phyloP scores from a whole-genome alignment of 2,888 invertebrate genomes.

The Drosophila anomalata region DNA sequence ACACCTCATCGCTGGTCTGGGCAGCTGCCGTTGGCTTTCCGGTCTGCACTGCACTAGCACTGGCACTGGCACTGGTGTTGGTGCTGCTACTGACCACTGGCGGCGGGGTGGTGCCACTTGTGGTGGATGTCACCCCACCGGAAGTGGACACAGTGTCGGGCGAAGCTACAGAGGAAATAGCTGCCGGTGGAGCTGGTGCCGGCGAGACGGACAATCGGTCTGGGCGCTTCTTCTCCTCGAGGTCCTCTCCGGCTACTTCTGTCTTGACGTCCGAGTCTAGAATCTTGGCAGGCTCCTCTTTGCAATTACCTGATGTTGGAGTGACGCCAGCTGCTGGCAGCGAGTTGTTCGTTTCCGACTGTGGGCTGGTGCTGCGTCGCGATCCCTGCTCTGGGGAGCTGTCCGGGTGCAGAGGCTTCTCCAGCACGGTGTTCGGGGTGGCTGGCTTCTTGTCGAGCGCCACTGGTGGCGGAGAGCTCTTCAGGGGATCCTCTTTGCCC shows the following conservation, averaged over 20 bases:
- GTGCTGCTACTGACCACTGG: conserved; percentile 83
- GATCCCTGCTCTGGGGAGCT: conserved; percentile 67
- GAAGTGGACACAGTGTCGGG: conserved; percentile 63
- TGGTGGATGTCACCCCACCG: conserved; percentile 81
- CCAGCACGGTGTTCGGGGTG: conserved; percentile 54
- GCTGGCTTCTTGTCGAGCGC: conserved; percentile 67
- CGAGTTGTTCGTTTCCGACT: conserved; percentile 62
- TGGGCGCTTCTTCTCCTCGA: conserved; percentile 27
- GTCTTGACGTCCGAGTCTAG: conserved; percentile 36
- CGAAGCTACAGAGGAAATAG: conserved; percentile 21
- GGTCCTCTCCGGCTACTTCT: conserved; percentile 21
- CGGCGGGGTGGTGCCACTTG: conserved; percentile 81
- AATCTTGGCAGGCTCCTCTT: conserved; percentile 53
- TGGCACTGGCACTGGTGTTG: conserved; percentile 54
- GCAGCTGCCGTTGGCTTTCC: conserved; percentile 27
- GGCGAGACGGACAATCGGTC: conserved; percentile 40
- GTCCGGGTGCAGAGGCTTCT: conserved; percentile 62
- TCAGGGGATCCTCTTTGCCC: conserved; percentile 56
- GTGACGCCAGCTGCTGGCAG: conserved; percentile 31
- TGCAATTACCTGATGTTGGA: conserved; percentile 36
- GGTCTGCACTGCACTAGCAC: conserved; percentile 27
- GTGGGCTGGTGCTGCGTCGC: conserved; percentile 70
- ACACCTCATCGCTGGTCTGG: conserved; percentile 71
- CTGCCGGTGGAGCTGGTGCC: conserved; percentile 8
- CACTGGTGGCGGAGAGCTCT: conserved; percentile 63